Conservation (phyloP, 92 coral and sea anemone genomes). For the Galaxea fascicularis region DNA sequence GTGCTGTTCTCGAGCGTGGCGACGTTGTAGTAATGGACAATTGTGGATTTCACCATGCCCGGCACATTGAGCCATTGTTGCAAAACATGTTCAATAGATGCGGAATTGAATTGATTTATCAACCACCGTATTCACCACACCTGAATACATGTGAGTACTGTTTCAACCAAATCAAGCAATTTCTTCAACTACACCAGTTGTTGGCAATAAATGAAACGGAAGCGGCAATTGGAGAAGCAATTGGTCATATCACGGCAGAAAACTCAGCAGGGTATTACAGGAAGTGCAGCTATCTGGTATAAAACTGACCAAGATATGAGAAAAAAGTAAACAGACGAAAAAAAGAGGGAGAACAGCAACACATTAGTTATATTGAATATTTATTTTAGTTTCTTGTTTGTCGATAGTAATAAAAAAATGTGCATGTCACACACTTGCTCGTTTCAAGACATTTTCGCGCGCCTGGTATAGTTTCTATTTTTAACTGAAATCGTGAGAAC, state of each 20-base stretch:
- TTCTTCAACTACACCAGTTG: constrained; percentile 61
- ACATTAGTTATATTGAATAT: constrained; percentile 1
- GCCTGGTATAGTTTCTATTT: constrained; percentile 30
- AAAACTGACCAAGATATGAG: constrained; percentile 8
- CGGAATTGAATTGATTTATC: constrained; percentile 56
- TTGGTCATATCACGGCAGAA: constrained; percentile 56
- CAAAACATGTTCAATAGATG: constrained; percentile 54
- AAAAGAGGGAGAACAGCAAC: constrained; percentile 31
- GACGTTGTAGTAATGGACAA: constrained; percentile 71
- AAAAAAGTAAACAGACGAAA: neutral
- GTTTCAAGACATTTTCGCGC: constrained; percentile 34
- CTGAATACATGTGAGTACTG: constrained; percentile 61
- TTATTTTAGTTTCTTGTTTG: constrained; percentile 8
- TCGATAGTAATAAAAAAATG: constrained; percentile 43
- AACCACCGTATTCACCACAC: constrained; percentile 78
- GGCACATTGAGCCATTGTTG: constrained; percentile 56
- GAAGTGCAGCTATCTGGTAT: constrained; percentile 61
- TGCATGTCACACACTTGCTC: constrained; percentile 21
- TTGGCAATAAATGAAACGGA: constrained; percentile 54
- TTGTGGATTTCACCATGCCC: constrained; percentile 78
- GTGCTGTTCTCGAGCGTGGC: constrained; percentile 59
- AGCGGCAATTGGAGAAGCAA: constrained; percentile 59
- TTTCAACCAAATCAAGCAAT: constrained; percentile 63
- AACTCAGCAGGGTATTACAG: constrained; percentile 58
- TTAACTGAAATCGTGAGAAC: constrained; percentile 42